phyloP scores from a whole-genome alignment of 2,113 vertebrate genomes.

The Hassar affinis region DNA sequence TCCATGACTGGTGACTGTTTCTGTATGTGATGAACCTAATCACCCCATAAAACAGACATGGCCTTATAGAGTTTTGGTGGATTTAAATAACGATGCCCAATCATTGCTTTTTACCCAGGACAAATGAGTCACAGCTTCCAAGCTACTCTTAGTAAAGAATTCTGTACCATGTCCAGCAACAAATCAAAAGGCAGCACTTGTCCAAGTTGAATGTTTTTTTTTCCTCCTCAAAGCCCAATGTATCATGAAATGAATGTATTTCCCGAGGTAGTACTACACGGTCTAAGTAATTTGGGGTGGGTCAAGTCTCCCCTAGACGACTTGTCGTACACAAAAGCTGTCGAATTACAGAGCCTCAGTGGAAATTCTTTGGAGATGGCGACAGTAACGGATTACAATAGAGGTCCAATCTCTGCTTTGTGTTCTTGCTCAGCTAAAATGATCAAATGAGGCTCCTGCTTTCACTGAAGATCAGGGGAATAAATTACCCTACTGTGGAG shows the following conservation, averaged over 20 bases:
- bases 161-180: constrained; percentile 8
- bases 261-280: constrained; percentile 24
- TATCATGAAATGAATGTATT: constrained; percentile 47
- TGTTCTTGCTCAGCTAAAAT: constrained; percentile 7
- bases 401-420: constrained; percentile 6
- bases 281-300: constrained; percentile 25
- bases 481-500: neutral
- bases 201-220: constrained; percentile 41
- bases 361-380: constrained; percentile 21
- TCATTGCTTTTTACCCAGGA: constrained; percentile 40
- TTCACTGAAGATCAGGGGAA: constrained; percentile 34
- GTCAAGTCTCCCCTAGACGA: constrained; percentile 8
- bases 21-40: neutral
- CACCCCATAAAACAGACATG: neutral
- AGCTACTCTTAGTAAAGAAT: constrained; percentile 23
- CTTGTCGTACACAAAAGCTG: constrained; percentile 22
- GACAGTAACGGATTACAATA: neutral
- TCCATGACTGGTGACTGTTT: neutral
- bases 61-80: neutral
- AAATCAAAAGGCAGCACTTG: constrained; percentile 41
- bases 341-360: constrained; percentile 18
- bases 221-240: constrained; percentile 24
- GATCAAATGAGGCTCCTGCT: constrained; percentile 30
- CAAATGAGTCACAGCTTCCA: neutral
- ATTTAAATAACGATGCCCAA: neutral